Evolutionary conservation across 2,797 vertebrate genomes (phyloP), one percentile per base, ranked within the genome.

Genomic region (Cygnus olor): DNA sequence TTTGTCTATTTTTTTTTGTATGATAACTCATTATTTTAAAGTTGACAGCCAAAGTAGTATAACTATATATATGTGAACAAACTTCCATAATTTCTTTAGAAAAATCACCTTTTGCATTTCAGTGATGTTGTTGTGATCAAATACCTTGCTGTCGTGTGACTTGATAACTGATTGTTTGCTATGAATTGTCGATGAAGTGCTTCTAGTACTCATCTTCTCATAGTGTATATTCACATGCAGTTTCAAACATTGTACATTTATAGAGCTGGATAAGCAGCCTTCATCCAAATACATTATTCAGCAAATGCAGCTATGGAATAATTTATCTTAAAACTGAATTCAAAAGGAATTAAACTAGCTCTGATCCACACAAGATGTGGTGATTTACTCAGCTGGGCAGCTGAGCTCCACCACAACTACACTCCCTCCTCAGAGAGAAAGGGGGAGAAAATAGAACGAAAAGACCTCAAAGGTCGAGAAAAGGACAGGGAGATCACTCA

Each of bases 201-300:
- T 70, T 61, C 38, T 25, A 57, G 53, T 32, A 18, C 49, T 63
- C n/a, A 83, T 12, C 8, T 74, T 88, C 58, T 83, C 53, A 36
- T 27, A n/a, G 8, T 2, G 1, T 45, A 15, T 53, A 74, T 74
- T 89, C 49, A 53, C 44, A 51, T 54, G 9, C 8, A 11, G 22
- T 73, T 86, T 47, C 63, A 88, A 69, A 40, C 14, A 8, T 3
- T 36, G 44, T n/a, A 42, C 60, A 32, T 89, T 89, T 40, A 45
- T 20, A 63, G 70, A 18, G 2, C 2, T 91, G 22, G 42, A 19
- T 72, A 70, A 94, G 25, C 4, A 15, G 24, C 58, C 42, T 88
- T 94, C 34, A 69, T 73, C 16, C 44, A 76, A 72, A 93, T 83
- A 34, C 72, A 86, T 93, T 83, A 95, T 94, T 91, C 80, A 93